Conservation (phyloP, 2,797 vertebrate species). For the Argya squamiceps region DNA sequence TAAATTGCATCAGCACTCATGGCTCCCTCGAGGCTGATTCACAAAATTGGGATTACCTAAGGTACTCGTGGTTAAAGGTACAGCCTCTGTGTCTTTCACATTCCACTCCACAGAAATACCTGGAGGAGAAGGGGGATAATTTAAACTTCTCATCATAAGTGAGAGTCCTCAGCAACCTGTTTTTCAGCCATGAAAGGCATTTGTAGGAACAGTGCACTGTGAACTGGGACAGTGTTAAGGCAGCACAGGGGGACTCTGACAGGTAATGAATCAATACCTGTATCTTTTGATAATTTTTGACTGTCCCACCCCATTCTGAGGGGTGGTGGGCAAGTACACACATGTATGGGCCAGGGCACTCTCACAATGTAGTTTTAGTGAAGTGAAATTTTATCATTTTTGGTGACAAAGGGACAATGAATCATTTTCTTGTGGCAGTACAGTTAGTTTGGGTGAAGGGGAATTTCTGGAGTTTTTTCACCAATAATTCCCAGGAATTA, state of each 20-base stretch:
- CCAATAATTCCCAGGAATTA: neutral
- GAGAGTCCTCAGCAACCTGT: neutral
- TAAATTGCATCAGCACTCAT: neutral
- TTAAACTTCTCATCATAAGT: neutral
- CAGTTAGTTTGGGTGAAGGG: neutral
- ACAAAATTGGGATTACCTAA: neutral
- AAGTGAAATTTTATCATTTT: neutral
- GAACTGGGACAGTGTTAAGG: neutral
- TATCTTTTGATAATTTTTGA: neutral
- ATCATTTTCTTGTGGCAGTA: neutral
- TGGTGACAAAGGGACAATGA: neutral
- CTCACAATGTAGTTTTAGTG: neutral
- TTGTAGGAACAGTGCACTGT: accelerated
- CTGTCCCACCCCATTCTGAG: neutral
- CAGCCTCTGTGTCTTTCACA: neutral
- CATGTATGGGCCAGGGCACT: neutral
- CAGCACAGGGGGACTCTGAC: neutral
- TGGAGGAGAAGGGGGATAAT: neutral
- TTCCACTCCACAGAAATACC: neutral
- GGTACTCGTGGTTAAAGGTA: neutral
- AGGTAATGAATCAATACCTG: neutral
- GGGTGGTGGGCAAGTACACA: too few relatives aligned
- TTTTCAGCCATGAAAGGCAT: neutral
- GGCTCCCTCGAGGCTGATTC: neutral
- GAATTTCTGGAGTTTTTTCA: neutral